Conservation (phyloP, 2,113 vertebrate species). For the Microtus ochrogaster region DNA sequence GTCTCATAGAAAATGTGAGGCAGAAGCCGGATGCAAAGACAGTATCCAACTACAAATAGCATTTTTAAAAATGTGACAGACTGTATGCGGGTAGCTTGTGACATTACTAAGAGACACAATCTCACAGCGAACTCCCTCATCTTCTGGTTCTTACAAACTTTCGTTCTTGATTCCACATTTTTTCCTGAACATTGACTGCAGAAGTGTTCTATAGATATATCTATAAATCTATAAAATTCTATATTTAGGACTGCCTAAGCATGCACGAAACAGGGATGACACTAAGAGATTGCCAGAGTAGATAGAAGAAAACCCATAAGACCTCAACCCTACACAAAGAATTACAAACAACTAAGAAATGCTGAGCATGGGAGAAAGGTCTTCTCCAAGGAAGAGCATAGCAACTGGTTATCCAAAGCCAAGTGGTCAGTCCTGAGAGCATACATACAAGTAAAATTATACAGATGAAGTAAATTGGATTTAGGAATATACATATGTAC, state of each 20-base stretch:
- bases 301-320: not conserved
- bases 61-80: not conserved
- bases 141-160: not conserved
- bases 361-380: not conserved
- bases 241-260: not conserved
- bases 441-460: not conserved
- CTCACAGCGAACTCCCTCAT: not conserved
- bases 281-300: not conserved
- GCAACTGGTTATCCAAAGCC: not conserved
- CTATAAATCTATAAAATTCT: not conserved
- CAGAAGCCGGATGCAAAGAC: not conserved
- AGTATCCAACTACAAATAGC: not conserved
- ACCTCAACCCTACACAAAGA: too few species aligned
- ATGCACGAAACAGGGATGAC: not conserved
- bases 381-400: not conserved
- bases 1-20: fast-evolving
- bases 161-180: not conserved
- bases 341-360: not conserved
- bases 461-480: not conserved
- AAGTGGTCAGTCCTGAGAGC: not conserved
- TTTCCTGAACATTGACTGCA: not conserved
- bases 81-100: not conserved
- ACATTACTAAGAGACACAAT: not conserved
- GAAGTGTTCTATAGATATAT: too few species aligned
- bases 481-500: not conserved